Evolutionary conservation across 2,113 vertebrate species (phyloP).

Genomic region (Sialia sialis): DNA sequence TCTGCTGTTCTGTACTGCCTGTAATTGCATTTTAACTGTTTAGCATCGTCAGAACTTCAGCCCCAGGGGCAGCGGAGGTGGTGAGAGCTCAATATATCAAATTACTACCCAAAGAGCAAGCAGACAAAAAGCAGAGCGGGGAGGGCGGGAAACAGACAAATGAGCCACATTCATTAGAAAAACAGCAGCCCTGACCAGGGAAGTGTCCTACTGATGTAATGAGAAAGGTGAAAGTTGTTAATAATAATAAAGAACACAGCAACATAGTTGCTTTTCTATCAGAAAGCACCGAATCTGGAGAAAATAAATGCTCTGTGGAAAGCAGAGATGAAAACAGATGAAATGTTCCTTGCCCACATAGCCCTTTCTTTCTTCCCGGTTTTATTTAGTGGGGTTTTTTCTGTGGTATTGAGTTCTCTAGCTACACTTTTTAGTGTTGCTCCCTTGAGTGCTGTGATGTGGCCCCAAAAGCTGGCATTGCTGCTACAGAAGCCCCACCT

Average conservation of each 20-base stretch:
- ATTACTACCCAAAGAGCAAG: constrained; percentile 17
- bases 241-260: neutral
- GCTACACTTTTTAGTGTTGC: neutral
- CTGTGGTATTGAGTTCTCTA: neutral
- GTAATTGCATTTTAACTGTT: constrained; percentile 58
- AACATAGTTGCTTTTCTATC: neutral
- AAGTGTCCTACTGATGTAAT: constrained; percentile 2
- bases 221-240: constrained; percentile 21
- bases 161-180: neutral
- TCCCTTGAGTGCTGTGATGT: neutral
- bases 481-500: neutral
- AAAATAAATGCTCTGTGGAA: neutral
- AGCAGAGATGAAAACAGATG: neutral
- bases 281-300: neutral
- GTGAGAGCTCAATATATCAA: constrained; percentile 36
- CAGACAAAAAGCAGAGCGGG: neutral
- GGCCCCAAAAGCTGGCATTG: neutral
- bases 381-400: neutral
- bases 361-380: neutral
- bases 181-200: neutral
- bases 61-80: neutral
- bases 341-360: neutral
- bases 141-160: neutral
- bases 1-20: neutral
- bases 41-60: constrained; percentile 4